Percentiles rank a stretch among this genome's conserved stretches.
These are phyloP conservation scores for Sorex fumeus DNA, from an alignment of 2,113 vertebrate species.

Conservation along the genomic window DNA sequence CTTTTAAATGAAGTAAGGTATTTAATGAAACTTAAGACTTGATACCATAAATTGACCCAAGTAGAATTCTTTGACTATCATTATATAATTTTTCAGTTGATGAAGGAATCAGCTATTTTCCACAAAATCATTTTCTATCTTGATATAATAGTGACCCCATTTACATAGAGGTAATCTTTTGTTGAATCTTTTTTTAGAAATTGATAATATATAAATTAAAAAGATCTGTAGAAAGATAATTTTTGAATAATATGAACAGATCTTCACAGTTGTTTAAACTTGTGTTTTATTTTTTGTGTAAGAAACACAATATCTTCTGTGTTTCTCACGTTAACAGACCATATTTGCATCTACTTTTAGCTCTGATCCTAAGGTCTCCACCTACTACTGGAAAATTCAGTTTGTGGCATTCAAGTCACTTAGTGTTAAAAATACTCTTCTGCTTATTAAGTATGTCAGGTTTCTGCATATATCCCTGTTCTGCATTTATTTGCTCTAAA, in stretches of 20 bases:
- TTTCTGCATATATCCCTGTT: background rate
- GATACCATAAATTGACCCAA: constrained; percentile 70
- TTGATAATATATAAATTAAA: background rate
- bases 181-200: constrained; percentile 27
- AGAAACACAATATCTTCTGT: background rate
- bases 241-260: background rate
- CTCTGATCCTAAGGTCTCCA: constrained; percentile 37
- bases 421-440: constrained; percentile 42
- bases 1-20: constrained; percentile 1
- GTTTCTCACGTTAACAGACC: constrained; percentile 27
- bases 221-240: constrained; percentile 11
- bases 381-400: constrained; percentile 62
- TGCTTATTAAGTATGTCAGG: constrained; percentile 1
- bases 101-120: constrained; percentile 28
- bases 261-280: background rate
- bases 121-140: constrained; percentile 1
- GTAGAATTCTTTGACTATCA: constrained; percentile 70
- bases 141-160: background rate
- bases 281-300: background rate
- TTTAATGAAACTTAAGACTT: constrained; percentile 18
- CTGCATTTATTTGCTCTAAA: constrained; percentile 25
- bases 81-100: constrained; percentile 70
- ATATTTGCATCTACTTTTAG: constrained; percentile 63
- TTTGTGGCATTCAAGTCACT: constrained; percentile 28
- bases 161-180: background rate